Base-by-base conservation (phyloP, 2,888 invertebrate species). In the Amphiduros pacificus region DNA sequence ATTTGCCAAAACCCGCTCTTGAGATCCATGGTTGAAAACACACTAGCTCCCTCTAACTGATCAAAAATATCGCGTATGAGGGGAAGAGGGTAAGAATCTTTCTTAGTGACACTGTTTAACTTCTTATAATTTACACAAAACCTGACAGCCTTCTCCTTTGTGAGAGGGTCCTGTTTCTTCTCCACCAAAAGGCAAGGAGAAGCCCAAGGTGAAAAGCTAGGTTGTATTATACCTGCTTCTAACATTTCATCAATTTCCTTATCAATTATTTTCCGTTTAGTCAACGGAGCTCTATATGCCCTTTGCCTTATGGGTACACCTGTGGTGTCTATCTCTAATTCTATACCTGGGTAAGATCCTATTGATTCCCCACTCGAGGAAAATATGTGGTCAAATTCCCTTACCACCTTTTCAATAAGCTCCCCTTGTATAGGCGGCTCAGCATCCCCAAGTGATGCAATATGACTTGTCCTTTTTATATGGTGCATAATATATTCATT, bases 21-120 rank as follows among this genome's bases (percentile, higher is more conserved):
- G 6, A 68, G 50, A 28, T 68, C 68, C 11, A 68, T 40, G 2
- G 63, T 60, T 2, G 59, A 48, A 26, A 61, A 67, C 5, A 52
- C 22, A 3, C 6, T 57, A 28, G 32, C n/a, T 2, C 67, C 66
- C 2, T 48, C 53, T 14, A 69, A 26, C 17, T 55, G 4, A 51
- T 68, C 68, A 41, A 68, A 61, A 3, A 68, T 61, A 27, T 65
- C 62, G 24, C 69, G 59, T 27, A n/a, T n/a, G n/a, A n/a, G n/a
- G n/a, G n/a, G n/a, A n/a, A n/a, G n/a, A n/a, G 63, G 63, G 40
- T 64, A 65, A 2, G 36, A 17, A 14, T 64, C 59, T 22, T 40
- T 26, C 44, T 48, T 51, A 1, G 66, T 66, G 5, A 61, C 28
- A 2, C 17, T n/a, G 28, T 66, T 66, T 9, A 63, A 44, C 48